Base-by-base conservation (phyloP, 1,140 invertebrate genomes). In the Macrosteles quadrilineatus region DNA sequence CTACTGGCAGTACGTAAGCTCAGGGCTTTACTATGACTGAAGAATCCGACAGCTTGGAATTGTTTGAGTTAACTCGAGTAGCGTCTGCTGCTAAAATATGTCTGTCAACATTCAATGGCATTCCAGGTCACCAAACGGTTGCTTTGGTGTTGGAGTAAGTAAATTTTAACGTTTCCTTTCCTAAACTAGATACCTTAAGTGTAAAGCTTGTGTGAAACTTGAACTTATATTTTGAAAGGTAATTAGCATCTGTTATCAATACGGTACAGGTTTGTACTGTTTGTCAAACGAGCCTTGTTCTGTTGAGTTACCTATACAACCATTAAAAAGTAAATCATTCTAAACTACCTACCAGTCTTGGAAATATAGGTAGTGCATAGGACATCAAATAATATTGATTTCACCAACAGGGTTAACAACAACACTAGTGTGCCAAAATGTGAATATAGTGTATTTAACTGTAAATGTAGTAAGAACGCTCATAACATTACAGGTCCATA, bases 81-180 rank as follows among this genome's bases (percentile, higher is more conserved):
- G 63, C 63, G 31, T 21, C 63, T 21, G 63, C 63, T 2, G 23
- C 32, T 27, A 66, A 66, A 43, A 27, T 43, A 21, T 43, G 32
- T 66, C 45, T 66, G 21, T 43, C 63, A 40, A 31, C 63, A 21
- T 66, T 66, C 40, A 66, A 43, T 31, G 14, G 19, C 2, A 25
- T 43, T 25, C 36, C 32, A 45, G 17, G 6, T 4, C 36, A 27
- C 23, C 63, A 66, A 45, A 4, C 40, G 19, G n/a, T 66, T 32
- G 59, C 59, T n/a, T 63, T 63, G 59, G 31, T 63, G 1, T 32
- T 63, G 9, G 27, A 63, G 59, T 63, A 36, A 63, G 59, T 63
- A 53, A 53, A 59, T 23, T n/a, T 53, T 11, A 21, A 53, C 23
- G 6, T 9, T 53, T 53, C 6, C 4, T 9, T 53, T n/a, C 23